Conservation (phyloP, 2,113 vertebrate genomes). For the Hyaena hyaena region DNA sequence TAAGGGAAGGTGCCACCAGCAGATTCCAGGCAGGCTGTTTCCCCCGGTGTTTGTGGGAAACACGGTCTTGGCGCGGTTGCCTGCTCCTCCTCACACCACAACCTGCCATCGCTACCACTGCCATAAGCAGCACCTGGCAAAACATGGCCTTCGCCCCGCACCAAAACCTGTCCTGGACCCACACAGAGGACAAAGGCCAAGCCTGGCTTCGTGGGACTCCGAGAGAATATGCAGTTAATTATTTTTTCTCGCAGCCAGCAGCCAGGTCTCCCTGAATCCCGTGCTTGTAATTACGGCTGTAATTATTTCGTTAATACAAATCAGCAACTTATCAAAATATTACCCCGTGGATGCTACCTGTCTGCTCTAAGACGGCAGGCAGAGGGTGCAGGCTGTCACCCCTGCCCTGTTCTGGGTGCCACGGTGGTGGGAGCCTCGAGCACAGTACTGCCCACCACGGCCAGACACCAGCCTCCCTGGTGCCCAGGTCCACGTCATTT, state of each 20-base stretch:
- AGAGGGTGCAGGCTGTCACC: neutral
- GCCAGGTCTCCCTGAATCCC: slow-evolving; percentile 76
- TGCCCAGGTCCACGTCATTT: neutral
- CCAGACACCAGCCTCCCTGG: slow-evolving; percentile 49
- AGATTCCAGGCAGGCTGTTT: neutral
- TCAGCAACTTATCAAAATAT: slow-evolving; percentile 83
- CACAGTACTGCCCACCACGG: slow-evolving; percentile 44
- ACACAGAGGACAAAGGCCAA: slow-evolving; percentile 16
- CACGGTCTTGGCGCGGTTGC: neutral
- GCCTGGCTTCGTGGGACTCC: neutral
- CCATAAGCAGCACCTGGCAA: neutral
- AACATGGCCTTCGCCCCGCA: slow-evolving; percentile 51
- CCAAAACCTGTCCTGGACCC: neutral
- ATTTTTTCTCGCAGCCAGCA: slow-evolving; percentile 71
- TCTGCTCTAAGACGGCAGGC: slow-evolving; percentile 48
- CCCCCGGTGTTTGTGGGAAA: neutral
- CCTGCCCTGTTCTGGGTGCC: neutral
- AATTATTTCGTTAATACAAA: slow-evolving; percentile 87
- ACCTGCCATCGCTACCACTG: neutral
- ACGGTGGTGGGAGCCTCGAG: slow-evolving; percentile 10
- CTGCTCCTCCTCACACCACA: neutral
- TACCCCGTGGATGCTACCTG: slow-evolving; percentile 17
- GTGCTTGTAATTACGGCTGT: slow-evolving; percentile 77
- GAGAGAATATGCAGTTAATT: slow-evolving; percentile 39
- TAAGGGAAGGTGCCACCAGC: neutral